A percentile compares a stretch with the other conserved stretches of the same genome.
Conservation (phyloP, 2,888 invertebrate genomes). For the Drosophila mettleri region DNA sequence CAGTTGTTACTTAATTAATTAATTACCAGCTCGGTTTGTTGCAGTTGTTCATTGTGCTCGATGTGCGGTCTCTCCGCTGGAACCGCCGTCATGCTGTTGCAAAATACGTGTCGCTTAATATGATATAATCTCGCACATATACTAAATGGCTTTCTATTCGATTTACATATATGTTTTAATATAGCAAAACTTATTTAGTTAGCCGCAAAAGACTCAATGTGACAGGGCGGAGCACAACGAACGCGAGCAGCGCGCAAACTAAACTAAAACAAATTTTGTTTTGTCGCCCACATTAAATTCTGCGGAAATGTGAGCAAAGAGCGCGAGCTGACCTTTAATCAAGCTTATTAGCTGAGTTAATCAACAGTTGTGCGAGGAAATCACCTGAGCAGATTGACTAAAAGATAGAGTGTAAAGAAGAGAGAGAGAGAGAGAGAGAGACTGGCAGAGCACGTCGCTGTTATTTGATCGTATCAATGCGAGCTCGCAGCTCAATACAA, state of each 20-base stretch:
- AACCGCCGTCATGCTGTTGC: constrained; percentile 44
- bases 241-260: constrained; percentile 42
- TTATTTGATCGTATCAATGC: not conserved
- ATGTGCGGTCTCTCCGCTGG: constrained; percentile 18
- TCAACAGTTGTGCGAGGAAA: not conserved
- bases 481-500: constrained; percentile 1
- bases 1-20: constrained; percentile 18
- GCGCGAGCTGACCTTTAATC: constrained; percentile 53
- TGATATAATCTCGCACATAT: constrained; percentile 21
- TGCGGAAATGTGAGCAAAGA: constrained; percentile 12
- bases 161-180: constrained; percentile 22
- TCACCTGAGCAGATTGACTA: not conserved
- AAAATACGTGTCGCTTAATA: constrained; percentile 15
- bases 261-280: constrained; percentile 56
- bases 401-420: not conserved
- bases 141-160: constrained; percentile 13
- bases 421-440: not conserved
- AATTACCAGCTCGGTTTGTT: constrained; percentile 62
- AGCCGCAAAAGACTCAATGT: not conserved
- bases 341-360: constrained; percentile 23
- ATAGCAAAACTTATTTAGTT: constrained; percentile 1
- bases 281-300: constrained; percentile 51
- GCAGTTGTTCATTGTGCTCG: constrained; percentile 19
- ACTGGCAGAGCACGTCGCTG: not conserved
- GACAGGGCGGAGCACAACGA: constrained; percentile 17